phyloP scores from a whole-genome alignment of 2,113 vertebrate genomes.

The Isichthys henryi region DNA sequence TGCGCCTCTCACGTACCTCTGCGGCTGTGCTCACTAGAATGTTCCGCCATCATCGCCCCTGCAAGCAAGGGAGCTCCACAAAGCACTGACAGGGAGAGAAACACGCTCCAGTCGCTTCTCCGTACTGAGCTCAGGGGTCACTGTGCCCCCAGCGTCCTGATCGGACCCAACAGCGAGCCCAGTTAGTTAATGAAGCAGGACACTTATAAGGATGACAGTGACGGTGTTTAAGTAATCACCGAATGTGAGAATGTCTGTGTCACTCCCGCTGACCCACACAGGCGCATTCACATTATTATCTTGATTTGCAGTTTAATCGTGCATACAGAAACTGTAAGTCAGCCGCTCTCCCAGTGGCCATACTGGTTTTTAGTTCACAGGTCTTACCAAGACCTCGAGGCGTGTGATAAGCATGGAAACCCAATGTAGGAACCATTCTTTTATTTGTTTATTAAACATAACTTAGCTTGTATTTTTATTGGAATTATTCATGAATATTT shows the following conservation, averaged over 20 bases:
- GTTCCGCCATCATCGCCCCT: not conserved
- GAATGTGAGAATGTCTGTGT: not conserved
- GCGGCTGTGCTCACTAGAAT: not conserved
- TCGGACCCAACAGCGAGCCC: not conserved
- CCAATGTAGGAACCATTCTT: no score
- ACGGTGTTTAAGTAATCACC: not conserved
- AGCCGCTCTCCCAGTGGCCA: not conserved
- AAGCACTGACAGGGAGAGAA: not conserved
- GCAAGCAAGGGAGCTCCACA: not conserved
- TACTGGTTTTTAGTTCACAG: not conserved
- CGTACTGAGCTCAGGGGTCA: not conserved
- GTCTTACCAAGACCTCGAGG: not conserved
- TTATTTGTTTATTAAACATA: no score
- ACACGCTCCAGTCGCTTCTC: not conserved
- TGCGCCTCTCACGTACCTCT: constrained; percentile 12
- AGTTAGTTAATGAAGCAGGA: constrained; percentile 5
- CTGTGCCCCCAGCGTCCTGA: not conserved
- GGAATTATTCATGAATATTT: no score
- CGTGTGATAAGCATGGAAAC: not conserved
- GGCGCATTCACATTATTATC: not conserved
- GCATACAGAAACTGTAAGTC: not conserved
- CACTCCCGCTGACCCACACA: not conserved
- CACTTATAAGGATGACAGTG: not conserved
- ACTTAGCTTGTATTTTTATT: no score
- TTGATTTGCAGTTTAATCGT: not conserved